Evolutionary conservation across 2,113 vertebrate species (phyloP).

Genomic region (Ptilonorhynchus violaceus): DNA sequence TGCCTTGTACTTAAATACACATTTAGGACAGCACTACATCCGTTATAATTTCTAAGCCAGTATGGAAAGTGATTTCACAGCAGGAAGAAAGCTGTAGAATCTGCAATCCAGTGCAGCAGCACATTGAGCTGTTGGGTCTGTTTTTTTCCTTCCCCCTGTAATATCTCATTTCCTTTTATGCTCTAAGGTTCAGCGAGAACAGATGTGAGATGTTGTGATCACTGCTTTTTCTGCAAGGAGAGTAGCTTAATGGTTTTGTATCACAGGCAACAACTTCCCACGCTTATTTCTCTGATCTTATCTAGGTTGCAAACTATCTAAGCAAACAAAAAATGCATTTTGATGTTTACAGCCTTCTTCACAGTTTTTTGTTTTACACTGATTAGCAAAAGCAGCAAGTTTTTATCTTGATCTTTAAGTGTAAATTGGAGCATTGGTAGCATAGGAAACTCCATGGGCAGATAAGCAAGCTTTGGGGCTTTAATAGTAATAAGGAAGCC

Average conservation of each 20-base stretch:
- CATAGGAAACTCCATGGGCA: neutral
- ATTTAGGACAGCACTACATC: neutral
- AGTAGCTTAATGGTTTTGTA: neutral
- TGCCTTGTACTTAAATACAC: neutral
- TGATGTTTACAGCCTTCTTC: neutral
- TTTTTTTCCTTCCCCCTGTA: fast-evolving
- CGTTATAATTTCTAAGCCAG: neutral
- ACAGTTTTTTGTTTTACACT: neutral
- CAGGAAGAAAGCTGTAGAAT: neutral
- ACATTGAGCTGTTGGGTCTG: neutral
- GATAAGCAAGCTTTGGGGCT: neutral
- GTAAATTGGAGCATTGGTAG: neutral
- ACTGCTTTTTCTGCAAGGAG: neutral
- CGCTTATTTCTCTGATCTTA: neutral
- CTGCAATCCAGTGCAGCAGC: neutral
- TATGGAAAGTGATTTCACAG: neutral
- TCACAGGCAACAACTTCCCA: constrained; percentile 2
- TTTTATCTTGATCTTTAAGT: neutral
- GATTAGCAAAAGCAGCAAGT: neutral
- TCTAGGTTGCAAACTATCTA: neutral
- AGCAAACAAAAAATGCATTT: neutral
- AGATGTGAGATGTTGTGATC: constrained; percentile 43
- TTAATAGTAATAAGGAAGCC: neutral
- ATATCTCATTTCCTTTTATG: constrained; percentile 17
- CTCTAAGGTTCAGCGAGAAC: constrained; percentile 13